Conservation (phyloP, 2,113 vertebrate genomes). For the Polypterus bichir region DNA sequence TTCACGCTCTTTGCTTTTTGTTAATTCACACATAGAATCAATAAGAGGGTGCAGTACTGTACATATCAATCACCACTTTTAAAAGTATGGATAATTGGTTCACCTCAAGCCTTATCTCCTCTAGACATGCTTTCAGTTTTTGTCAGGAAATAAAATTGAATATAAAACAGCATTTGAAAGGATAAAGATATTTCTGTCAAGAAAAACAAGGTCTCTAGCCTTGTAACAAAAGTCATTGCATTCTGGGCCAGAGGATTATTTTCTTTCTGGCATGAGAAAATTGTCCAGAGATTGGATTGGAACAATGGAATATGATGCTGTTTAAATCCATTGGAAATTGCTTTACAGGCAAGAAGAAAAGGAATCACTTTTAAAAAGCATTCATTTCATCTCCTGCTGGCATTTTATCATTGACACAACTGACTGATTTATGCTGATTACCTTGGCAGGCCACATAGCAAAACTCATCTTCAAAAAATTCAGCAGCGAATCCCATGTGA, state of each 20-base stretch:
- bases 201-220: slow-evolving; percentile 35
- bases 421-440: slow-evolving; percentile 7
- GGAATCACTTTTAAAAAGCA: slow-evolving; percentile 5
- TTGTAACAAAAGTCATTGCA: slow-evolving; percentile 31
- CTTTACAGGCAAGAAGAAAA: background rate
- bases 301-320: slow-evolving; percentile 19
- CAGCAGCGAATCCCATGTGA: too few species aligned
- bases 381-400: background rate
- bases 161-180: slow-evolving; percentile 32
- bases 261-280: slow-evolving; percentile 35
- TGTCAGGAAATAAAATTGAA: slow-evolving; percentile 20
- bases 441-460: background rate
- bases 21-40: too few species aligned
- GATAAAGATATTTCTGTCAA: slow-evolving; percentile 37
- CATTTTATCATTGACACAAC: background rate
- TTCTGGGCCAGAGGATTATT: slow-evolving; percentile 35
- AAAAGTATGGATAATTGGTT: slow-evolving; percentile 5
- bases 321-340: slow-evolving; percentile 5
- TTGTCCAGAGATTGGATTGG: slow-evolving; percentile 38
- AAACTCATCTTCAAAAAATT: background rate
- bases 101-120: slow-evolving; percentile 1
- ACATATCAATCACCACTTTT: background rate
- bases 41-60: too few species aligned
- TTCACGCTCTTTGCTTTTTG: too few species aligned
- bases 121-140: slow-evolving; percentile 13